Evolutionary conservation across 2,113 vertebrate genomes (phyloP).

Genomic region (Pterocles burchelli): DNA sequence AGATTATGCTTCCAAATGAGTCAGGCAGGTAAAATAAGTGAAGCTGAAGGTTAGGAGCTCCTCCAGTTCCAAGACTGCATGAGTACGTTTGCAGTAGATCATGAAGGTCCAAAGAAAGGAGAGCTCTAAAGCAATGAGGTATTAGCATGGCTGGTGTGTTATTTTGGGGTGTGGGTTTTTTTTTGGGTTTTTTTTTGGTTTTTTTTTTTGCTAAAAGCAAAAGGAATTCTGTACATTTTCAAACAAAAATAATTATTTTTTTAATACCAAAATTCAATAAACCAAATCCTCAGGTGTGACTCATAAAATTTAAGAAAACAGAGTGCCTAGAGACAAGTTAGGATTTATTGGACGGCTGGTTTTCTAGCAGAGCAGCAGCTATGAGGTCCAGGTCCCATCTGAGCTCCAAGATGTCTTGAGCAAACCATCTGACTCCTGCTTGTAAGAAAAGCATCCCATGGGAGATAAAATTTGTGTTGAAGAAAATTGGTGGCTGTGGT

Average conservation of each 20-base stretch:
- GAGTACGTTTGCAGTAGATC: neutral
- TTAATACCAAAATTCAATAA: neutral
- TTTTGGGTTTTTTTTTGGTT: neutral
- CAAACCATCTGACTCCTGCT: accelerated
- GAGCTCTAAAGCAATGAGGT: neutral
- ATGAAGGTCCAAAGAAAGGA: neutral
- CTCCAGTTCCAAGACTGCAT: neutral
- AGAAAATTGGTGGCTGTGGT: neutral
- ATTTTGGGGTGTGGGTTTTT: too few species aligned
- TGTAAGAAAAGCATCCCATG: accelerated
- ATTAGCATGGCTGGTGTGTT: neutral
- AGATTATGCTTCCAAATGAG: neutral
- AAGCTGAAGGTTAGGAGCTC: neutral
- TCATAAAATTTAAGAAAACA: neutral
- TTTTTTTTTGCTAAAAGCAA: neutral
- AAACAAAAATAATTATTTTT: neutral
- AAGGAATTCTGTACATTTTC: accelerated
- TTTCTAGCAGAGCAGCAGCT: neutral
- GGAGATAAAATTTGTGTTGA: neutral
- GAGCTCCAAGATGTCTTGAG: neutral
- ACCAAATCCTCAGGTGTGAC: neutral
- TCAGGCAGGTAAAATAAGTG: neutral
- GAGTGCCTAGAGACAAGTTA: accelerated
- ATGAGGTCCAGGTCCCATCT: neutral
- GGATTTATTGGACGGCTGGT: neutral